phyloP scores from a whole-genome alignment of 1,140 invertebrate species.

The Drosophila elegans region DNA sequence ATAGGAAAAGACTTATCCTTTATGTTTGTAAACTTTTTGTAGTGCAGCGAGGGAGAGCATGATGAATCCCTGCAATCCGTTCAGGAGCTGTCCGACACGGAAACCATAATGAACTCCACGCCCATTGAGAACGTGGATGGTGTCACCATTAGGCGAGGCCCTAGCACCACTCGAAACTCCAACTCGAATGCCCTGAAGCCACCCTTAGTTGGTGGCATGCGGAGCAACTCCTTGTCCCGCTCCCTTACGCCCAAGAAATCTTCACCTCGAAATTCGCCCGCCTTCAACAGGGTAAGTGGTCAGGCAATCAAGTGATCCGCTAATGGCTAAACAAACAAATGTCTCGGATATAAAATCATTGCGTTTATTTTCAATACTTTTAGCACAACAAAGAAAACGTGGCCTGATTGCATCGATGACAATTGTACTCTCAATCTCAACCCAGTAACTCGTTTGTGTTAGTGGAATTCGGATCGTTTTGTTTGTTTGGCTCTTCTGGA shows the following conservation, averaged over 20 bases:
- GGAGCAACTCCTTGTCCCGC: constrained; percentile 53
- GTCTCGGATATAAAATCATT: background rate
- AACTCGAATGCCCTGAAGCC: constrained; percentile 56
- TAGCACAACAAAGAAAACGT: constrained; percentile 79
- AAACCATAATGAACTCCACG: constrained; percentile 82
- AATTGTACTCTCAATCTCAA: constrained; percentile 8
- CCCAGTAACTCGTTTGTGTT: constrained; percentile 35
- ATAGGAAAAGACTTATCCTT: background rate
- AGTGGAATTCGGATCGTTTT: constrained; percentile 8
- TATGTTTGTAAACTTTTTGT: background rate
- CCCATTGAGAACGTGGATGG: constrained; percentile 58
- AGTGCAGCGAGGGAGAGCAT: constrained; percentile 70
- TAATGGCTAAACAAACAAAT: constrained; percentile 30
- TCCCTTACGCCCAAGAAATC: constrained; percentile 62
- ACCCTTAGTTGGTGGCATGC: constrained; percentile 15
- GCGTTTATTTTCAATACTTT: constrained; percentile 14
- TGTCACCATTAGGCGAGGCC: constrained; percentile 33
- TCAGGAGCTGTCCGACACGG: constrained; percentile 71
- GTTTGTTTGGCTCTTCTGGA: constrained; percentile 36
- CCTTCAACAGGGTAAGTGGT: constrained; percentile 60
- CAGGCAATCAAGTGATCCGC: constrained; percentile 1
- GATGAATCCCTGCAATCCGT: constrained; percentile 57
- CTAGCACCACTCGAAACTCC: constrained; percentile 19
- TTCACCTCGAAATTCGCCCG: constrained; percentile 59
- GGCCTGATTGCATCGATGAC: constrained; percentile 37